phyloP scores from a whole-genome alignment of 2,113 vertebrate species.

The Tragelaphus buxtoni region DNA sequence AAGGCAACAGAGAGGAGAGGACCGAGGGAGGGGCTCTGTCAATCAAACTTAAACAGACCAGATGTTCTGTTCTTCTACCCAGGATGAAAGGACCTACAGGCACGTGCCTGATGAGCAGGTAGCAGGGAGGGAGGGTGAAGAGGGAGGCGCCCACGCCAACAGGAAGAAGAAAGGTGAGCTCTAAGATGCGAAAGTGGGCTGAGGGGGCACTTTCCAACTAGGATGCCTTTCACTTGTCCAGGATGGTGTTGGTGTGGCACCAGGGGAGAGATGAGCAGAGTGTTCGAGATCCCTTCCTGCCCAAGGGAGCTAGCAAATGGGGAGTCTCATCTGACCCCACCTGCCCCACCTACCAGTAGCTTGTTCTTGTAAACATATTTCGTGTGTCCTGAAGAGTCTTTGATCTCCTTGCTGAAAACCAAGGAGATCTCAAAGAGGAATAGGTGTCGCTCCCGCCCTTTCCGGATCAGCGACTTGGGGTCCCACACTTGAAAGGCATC shows the following conservation, averaged over 20 bases:
- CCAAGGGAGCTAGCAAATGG: conserved; percentile 1
- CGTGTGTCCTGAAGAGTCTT: conserved; percentile 96
- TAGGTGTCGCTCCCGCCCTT: conserved; percentile 96
- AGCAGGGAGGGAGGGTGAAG: conserved; percentile 42
- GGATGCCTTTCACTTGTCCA: conserved; percentile 18
- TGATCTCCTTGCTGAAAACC: conserved; percentile 98
- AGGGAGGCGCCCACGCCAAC: conserved; percentile 26
- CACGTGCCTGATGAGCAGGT: conserved; percentile 35
- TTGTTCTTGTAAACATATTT: conserved; percentile 99
- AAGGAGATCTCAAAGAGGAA: conserved; percentile 99
- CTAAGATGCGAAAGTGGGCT: not conserved
- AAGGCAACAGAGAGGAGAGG: conserved; percentile 72
- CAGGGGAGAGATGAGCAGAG: not conserved
- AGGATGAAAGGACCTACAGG: conserved; percentile 54
- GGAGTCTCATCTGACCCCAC: not conserved
- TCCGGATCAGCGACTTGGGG: conserved; percentile 97
- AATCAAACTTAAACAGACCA: conserved; percentile 63
- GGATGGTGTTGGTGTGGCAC: conserved; percentile 11
- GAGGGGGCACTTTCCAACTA: conserved; percentile 8
- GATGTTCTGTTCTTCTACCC: conserved; percentile 46
- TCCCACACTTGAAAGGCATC: conserved; percentile 99
- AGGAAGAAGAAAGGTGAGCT: conserved; percentile 26
- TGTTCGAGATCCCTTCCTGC: conserved; percentile 28
- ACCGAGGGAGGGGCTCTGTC: conserved; percentile 74
- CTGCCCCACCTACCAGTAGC: conserved; percentile 89